Base-by-base conservation (phyloP, 2,888 invertebrate species). In the Lissonota sp. region DNA sequence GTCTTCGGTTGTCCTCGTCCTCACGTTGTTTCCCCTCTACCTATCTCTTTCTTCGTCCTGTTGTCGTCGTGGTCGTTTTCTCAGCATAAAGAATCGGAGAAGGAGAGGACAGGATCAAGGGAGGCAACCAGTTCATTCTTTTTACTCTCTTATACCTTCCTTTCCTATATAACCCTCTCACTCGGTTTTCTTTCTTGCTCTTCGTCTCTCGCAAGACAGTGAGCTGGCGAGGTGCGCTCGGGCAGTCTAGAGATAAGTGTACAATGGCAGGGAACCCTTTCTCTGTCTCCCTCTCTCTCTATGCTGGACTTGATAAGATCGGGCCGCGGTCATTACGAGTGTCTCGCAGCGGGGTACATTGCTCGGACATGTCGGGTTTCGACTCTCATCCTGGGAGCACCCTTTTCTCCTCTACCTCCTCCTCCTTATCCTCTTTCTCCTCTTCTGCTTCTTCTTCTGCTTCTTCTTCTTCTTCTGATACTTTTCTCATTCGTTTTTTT, bases 271-370 rank as follows among this genome's bases (percentile, higher is more conserved):
- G 86, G 86, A 86, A 83, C 84, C 83, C 79, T 51, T 37, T 37
- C 63, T 57, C 71, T 44, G 62, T 64, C 53, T 46, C 46, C 16
- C 44, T 49, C 58, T 58, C n/a, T 7, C 37, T 62, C 46, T 46
- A 40, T 84, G 73, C 80, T 81, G 82, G 83, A 81, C 83, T 84
- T 88, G 90, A 90, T 90, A 89, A 90, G 89, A 90, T 90, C 90
- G 87, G 88, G 85, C 85, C 87, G 67, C 60, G 90, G 89, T 89
- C 90, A 90, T 90, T 90, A 90, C 89, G 88, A 89, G 88, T 88
- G 89, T 89, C 89, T 89, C 90, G 78, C 90, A 90, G 89, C 89
- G 84, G 89, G 90, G 87, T 87, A 88, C 87, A 87, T 82, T 84
- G 86, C 86, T 84, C 86, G 88, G 88, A 89, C 89, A 89, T 90